Base-by-base conservation (phyloP, 2,888 invertebrate species). In the Synergus itoensis region DNA sequence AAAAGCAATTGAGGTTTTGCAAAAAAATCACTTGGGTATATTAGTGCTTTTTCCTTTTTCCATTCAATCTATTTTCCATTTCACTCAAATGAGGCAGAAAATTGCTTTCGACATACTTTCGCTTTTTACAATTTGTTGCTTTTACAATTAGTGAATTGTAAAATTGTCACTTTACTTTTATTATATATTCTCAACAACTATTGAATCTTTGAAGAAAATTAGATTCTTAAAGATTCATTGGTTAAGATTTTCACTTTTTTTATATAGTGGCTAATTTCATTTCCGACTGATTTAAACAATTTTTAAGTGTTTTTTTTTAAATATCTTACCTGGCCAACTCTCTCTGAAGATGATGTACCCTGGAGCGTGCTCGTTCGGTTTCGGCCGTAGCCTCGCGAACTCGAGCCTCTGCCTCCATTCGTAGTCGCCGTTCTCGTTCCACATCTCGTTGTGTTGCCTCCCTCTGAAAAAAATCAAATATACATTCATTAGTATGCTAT, bases 401-500 rank as follows among this genome's bases (percentile, higher is more conserved):
- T 57, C 92, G 90, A 85, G 91, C 90, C 88, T 93, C 93, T 80
- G 92, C 91, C 85, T 92, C 92, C 90, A 91, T 89, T 86, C 92
- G 91, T 84, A 91, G 90, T 84, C 92, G 89, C 78, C 92, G 89
- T 88, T 93, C 93, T 84, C 92, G 90, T 86, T 93, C 92, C 89
- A 92, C 92, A 92, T 93, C 92, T 87, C 92, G 91, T 86, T 92
- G 92, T 80, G 91, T 89, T 84, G 91, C 91, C 89, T 93, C 92
- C 87, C 95, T 95, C 96, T 96, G 94, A 94, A 94, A 84, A 86
- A 88, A 36, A 36, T 7, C 84, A 79, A 80, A 64, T 40, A 36
- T 14, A 45, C 1, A 45, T 9, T 9, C 41, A 41, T 41, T 41
- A 41, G 41, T 9, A 9, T 41, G 3, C 5, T 28, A 28, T 28